Conservation (phyloP, 2,797 vertebrate species). For the Macrochelys suwanniensis region DNA sequence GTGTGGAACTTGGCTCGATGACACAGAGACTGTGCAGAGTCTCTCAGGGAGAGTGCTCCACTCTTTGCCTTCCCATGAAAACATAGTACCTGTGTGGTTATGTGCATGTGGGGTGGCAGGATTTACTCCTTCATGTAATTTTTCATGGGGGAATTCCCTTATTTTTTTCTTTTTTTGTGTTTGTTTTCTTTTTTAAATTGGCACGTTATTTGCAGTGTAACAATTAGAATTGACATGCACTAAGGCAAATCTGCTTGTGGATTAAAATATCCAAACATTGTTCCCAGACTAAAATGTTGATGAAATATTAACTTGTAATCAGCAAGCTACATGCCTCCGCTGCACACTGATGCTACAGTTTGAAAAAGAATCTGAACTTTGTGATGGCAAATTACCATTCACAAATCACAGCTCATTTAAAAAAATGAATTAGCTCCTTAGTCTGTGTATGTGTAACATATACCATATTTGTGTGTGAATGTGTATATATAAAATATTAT, state of each 20-base stretch:
- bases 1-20: rapidly evolving
- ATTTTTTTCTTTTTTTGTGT: slow-evolving; percentile 20
- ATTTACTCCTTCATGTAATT: slow-evolving; percentile 51
- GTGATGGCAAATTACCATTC: not conserved
- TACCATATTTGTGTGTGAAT: not conserved
- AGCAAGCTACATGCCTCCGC: not conserved
- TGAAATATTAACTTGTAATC: not conserved
- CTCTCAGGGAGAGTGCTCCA: not conserved
- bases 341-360: not conserved
- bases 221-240: not conserved
- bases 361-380: not conserved
- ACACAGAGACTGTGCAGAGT: not conserved
- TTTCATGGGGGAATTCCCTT: slow-evolving; percentile 47
- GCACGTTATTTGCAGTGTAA: slow-evolving; percentile 31
- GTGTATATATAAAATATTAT: not conserved
- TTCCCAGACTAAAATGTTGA: slow-evolving; percentile 37
- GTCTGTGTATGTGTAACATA: not conserved
- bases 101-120: slow-evolving; percentile 9
- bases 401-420: not conserved
- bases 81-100: not conserved
- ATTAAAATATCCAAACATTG: slow-evolving; percentile 46
- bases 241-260: slow-evolving; percentile 47
- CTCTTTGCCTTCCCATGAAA: not conserved
- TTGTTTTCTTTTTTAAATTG: slow-evolving; percentile 54
- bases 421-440: not conserved